Base-by-base conservation (phyloP, 2,888 invertebrate species). In the Oconnorella tubifera region DNA sequence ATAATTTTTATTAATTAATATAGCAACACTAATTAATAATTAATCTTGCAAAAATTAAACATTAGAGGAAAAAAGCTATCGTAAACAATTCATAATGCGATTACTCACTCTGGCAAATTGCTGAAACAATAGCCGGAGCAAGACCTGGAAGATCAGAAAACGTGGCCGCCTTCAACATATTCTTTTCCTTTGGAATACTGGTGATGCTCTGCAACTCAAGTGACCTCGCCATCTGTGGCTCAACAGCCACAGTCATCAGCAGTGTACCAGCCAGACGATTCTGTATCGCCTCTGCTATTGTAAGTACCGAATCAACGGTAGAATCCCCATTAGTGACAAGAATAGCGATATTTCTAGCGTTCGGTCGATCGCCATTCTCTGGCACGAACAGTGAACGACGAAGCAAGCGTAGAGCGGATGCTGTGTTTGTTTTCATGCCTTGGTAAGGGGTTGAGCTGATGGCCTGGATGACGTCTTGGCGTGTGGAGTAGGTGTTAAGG, bases 291-390 rank as follows among this genome's bases (percentile, higher is more conserved):
- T 78, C 77, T 1, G 78, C 76, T 6, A 78, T 61, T 1, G 78
- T 78, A 29, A 53, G 23, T 32, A 73, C 67, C 51, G 70, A 56
- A 31, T 77, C 72, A 31, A 76, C 72, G 63, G 74, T 76, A 3
- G 78, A 79, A 27, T 76, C 71, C 31, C 78, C 77, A 63, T 78
- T 77, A 56, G 76, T 71, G n/a, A 79, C 68, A 29, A 78, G 68
- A 51, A 79, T 74, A 27, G 74, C 73, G 55, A 77, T 67, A 62
- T 79, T 78, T 6, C 69, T 68, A 1, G 73, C 78, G 33, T 73
- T 69, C 33, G 75, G 72, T 49, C 79, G 68, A 65, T 78, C 78
- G 2, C 79, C 79, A 62, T 75, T 73, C 19, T 56, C 68, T 2
- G 48, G 51, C 6, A 10, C 27, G 48, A 65, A 58, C 14, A 65